Conservation (phyloP, 2,888 invertebrate species). For the Dryadula phaetusa region DNA sequence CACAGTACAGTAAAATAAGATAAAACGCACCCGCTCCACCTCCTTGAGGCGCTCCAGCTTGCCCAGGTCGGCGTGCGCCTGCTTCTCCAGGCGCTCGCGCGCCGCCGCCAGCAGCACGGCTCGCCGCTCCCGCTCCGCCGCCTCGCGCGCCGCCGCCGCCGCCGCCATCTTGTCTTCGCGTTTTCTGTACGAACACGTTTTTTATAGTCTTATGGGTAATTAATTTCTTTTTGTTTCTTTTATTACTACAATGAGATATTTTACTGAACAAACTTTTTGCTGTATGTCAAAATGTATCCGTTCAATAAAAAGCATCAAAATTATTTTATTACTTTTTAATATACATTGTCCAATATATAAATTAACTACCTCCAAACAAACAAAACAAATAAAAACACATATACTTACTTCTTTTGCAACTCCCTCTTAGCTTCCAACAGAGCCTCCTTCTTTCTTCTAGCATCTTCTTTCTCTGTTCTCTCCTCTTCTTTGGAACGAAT, state of each 20-base stretch:
- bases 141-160: conserved; percentile 73
- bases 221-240: too few relatives aligned
- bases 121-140: conserved; percentile 62
- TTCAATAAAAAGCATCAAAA: too few relatives aligned
- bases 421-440: conserved; percentile 84
- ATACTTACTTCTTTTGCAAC: conserved; percentile 77
- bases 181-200: conserved; percentile 57
- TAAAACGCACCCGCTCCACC: conserved; percentile 64
- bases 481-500: conserved; percentile 66
- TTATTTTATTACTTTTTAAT: too few relatives aligned
- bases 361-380: not conserved
- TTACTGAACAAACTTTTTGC: too few relatives aligned
- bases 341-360: too few relatives aligned
- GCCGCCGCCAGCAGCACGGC: conserved; percentile 64
- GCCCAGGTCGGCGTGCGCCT: conserved; percentile 78
- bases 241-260: too few relatives aligned
- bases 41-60: conserved; percentile 77
- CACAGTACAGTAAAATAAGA: not conserved
- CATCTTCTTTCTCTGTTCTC: conserved; percentile 73
- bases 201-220: too few relatives aligned
- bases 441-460: conserved; percentile 84
- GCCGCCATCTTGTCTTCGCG: conserved; percentile 84
- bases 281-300: too few relatives aligned
- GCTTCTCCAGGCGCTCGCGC: conserved; percentile 70
- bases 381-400: conserved; percentile 1